Conservation (phyloP, 2,113 vertebrate species). For the Craseonycteris thonglongyai region DNA sequence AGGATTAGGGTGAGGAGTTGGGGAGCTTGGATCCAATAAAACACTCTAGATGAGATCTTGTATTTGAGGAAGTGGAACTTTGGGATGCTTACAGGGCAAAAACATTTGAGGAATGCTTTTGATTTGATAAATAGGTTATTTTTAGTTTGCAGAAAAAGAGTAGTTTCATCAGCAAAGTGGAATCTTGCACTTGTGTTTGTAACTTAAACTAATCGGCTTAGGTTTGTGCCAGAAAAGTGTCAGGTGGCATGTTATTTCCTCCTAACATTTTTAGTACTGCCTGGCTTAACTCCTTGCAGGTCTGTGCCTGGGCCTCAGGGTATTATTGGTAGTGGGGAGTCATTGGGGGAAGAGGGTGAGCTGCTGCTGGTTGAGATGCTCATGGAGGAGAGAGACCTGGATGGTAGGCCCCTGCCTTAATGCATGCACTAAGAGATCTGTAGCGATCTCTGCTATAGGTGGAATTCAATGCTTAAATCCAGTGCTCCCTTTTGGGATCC, state of each 20-base stretch:
- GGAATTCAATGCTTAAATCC: background rate
- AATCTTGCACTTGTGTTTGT: constrained; percentile 54
- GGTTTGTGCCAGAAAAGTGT: constrained; percentile 42
- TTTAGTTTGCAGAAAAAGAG: constrained; percentile 36
- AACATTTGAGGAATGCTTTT: constrained; percentile 39
- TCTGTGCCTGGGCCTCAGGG: background rate
- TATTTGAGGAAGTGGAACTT: constrained; percentile 38
- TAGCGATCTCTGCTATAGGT: background rate
- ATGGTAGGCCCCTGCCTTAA: background rate
- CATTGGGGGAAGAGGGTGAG: background rate
- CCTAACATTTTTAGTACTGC: background rate
- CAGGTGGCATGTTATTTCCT: constrained; percentile 48
- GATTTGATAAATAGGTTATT: constrained; percentile 43
- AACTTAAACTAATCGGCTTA: constrained; percentile 43
- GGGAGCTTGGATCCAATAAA: background rate
- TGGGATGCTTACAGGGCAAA: constrained; percentile 2
- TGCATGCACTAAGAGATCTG: too few species aligned
- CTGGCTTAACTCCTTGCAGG: background rate
- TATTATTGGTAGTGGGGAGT: background rate
- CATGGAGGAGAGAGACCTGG: background rate
- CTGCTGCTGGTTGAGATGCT: background rate
- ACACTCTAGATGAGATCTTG: background rate
- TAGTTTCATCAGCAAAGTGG: constrained; percentile 9
- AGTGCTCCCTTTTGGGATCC: background rate
- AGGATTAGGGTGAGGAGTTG: constrained; percentile 4